Evolutionary conservation across 2,797 vertebrate species (phyloP), one percentile per base, ranked within the genome.

Genomic region (Danio jaintianensis): DNA sequence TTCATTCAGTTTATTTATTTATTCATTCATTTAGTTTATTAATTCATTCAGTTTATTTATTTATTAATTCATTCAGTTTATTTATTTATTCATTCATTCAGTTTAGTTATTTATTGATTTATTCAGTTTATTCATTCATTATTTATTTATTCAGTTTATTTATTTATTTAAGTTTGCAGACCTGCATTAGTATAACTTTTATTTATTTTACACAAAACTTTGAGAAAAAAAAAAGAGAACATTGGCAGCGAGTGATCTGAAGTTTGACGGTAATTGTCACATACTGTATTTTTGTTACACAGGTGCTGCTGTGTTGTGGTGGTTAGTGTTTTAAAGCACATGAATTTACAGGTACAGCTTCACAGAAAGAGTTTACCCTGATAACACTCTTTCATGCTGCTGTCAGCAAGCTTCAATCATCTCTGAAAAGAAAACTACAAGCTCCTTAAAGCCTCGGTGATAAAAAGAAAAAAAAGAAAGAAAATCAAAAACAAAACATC

Each of bases 281-380:
- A 18, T 16, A 11, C n/a, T 40, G 4, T 5, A 16, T 29, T 48
- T 48, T 29, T 5, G 20, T 29, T 15, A 18, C 18, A 22, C n/a
- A 45, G 11, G 18, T 7, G n/a, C 10, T 4, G 5, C 22, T 36
- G 16, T 38, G 66, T 16, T 68, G 13, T 3, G 36, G 56, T 47
- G 63, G 43, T 67, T 67, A 47, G 3, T 10, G 66, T 68, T 68
- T 68, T 38, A 68, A 68, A 38, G 29, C 8, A 15, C 9, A 68
- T 16, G 1, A 0, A n/a, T 68, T n/a, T n/a, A 48, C 11, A 29
- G 22, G 22, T 0, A 0, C 55, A 36, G 36, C 22, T 59, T 61
- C 58, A 50, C 5, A 52, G 43, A 48, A 47, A 16, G 48, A 18
- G 67, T 69, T 52, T 52, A 68, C 4, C 7, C 8, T 16, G 15